phyloP scores from a whole-genome alignment of 2,797 vertebrate genomes.

The Cheirogaleus major region DNA sequence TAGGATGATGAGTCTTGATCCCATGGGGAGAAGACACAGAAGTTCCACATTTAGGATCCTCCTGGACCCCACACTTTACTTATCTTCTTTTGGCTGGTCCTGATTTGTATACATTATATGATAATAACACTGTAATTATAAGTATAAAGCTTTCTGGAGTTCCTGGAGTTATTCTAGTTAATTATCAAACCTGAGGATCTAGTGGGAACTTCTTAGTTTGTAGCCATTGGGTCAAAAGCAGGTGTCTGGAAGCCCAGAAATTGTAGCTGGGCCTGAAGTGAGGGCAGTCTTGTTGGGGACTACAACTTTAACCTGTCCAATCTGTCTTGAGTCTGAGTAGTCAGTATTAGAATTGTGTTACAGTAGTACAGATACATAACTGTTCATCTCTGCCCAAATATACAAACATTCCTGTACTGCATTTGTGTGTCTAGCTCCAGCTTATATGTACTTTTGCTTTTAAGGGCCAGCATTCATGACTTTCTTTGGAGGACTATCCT shows the following conservation, averaged over 20 bases:
- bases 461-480: neutral
- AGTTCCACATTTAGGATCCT: neutral
- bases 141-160: neutral
- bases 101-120: neutral
- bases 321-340: neutral
- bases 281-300: neutral
- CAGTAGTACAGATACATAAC: neutral
- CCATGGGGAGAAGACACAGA: neutral
- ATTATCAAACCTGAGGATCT: neutral
- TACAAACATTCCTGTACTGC: rapidly evolving
- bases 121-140: neutral
- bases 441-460: neutral
- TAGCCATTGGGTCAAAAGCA: neutral
- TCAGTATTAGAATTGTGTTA: neutral
- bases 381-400: neutral
- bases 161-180: neutral
- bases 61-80: neutral
- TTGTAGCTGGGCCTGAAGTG: neutral
- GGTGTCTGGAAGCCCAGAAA: neutral
- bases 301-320: neutral
- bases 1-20: neutral
- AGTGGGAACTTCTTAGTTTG: rapidly evolving
- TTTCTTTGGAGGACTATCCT: neutral
- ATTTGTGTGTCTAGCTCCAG: neutral
- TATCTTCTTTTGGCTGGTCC: neutral